Conservation (phyloP, 2,888 invertebrate genomes). For the Antitype chi region DNA sequence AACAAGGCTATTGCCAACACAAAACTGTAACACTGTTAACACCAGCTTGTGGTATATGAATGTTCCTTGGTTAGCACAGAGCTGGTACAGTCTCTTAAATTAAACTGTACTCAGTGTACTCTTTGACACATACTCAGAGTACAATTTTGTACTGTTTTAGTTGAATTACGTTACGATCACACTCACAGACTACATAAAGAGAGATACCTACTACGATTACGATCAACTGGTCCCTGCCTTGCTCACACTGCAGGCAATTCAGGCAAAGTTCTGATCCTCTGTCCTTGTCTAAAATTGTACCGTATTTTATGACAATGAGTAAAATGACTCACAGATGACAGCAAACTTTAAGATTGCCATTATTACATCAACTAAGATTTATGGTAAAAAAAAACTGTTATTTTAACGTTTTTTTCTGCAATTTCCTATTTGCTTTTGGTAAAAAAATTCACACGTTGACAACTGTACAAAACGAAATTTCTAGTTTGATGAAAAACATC, state of each 20-base stretch:
- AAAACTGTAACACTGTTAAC: neutral
- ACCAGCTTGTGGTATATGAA: no score
- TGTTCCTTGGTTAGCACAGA: no score
- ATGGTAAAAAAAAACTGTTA: neutral
- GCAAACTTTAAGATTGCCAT: conserved; percentile 15
- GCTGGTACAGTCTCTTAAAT: no score
- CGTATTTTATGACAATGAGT: neutral
- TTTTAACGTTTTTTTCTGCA: neutral
- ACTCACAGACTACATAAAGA: no score
- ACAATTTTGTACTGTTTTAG: no score
- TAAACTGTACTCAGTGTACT: no score
- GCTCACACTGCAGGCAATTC: conserved; percentile 13
- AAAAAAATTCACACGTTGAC: neutral
- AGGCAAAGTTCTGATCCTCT: neutral
- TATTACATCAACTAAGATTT: neutral
- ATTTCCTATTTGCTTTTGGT: neutral
- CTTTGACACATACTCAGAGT: no score
- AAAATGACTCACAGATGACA: neutral
- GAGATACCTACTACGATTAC: no score
- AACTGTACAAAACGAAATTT: neutral
- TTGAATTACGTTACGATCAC: no score
- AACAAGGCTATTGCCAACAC: neutral
- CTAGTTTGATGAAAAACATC: neutral
- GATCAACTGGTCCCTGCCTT: neutral
- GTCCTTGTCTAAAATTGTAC: neutral